phyloP scores from a whole-genome alignment of 2,888 invertebrate genomes.

The Eilema depressum region DNA sequence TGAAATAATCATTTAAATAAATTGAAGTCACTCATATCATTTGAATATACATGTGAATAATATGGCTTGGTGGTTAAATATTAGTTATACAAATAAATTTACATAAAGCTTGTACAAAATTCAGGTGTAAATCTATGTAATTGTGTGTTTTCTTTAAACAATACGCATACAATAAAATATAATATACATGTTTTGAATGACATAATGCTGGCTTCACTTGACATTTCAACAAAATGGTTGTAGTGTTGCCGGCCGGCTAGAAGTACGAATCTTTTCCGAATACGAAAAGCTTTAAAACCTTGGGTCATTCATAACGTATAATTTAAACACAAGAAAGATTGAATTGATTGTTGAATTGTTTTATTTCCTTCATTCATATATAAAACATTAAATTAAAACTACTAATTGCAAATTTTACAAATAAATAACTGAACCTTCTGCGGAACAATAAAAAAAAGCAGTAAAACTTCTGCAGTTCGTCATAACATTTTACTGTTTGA shows the following conservation, averaged over 20 bases:
- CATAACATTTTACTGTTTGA: not conserved
- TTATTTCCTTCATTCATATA: too few relatives aligned
- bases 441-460: too few relatives aligned
- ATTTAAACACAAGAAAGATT: not conserved
- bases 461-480: too few relatives aligned
- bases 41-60: not conserved
- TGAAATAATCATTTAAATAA: not conserved
- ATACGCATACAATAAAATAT: conserved; percentile 35
- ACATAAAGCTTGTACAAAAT: not conserved
- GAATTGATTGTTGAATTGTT: too few relatives aligned
- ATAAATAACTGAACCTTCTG: too few relatives aligned
- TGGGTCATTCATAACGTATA: not conserved
- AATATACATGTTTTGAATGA: not conserved
- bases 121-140: conserved; percentile 38
- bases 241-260: not conserved
- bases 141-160: conserved; percentile 35
- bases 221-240: not conserved
- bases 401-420: too few relatives aligned
- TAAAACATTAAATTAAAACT: too few relatives aligned
- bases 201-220: conserved; percentile 2
- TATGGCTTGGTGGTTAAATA: not conserved
- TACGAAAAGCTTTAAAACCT: not conserved
- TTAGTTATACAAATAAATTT: not conserved
- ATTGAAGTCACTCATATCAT: not conserved
- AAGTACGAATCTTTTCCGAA: not conserved